Evolutionary conservation across 2,888 invertebrate species (phyloP), one percentile per base, ranked within the genome.

Genomic region (Calliopum simillimum): DNA sequence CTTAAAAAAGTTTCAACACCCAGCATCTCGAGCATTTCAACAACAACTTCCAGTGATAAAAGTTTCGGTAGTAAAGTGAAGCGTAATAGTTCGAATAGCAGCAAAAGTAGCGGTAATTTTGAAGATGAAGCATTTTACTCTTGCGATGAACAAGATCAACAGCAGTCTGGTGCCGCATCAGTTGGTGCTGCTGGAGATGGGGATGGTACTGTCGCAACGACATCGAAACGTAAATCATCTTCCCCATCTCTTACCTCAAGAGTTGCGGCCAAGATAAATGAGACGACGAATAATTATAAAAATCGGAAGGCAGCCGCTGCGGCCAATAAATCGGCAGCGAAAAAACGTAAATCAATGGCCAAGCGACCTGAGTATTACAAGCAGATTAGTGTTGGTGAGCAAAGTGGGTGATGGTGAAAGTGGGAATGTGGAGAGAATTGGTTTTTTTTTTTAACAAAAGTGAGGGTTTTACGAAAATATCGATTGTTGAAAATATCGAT

Each of bases 161-260:
- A n/a, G n/a, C 33, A 33, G 33, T 8, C 58, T 44, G 47, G 21
- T 16, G 55, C 51, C 23, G 49, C 59, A 33, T 11, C 25, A 3
- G 43, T 25, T 21, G n/a, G n/a, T n/a, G n/a, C n/a, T n/a, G 68
- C 49, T 12, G 67, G 43, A 4, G 68, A 61, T 49, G 49, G 47
- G 25, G 69, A 19, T 55, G 55, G 21, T 51, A 25, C 13, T 16
- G 62, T 11, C n/a, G 71, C 51, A 41, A 25, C 61, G 14, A 44
- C 46, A 61, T 6, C 69, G 11, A 77, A 78, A 41, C 77, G 72
- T 41, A 80, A 79, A 75, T 64, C 79, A 76, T 78, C 79, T 76
- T 82, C 82, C 73, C 82, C 83, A 77, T 83, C 83, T 76, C 79
- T 84, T 69, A 82, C 82, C n/a, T 84, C 84, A 70, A 79, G 84